Percentiles rank a stretch among this genome's conserved stretches.
phyloP scores from a whole-genome alignment of 2,888 invertebrate species.

The Dryobota labecula region DNA sequence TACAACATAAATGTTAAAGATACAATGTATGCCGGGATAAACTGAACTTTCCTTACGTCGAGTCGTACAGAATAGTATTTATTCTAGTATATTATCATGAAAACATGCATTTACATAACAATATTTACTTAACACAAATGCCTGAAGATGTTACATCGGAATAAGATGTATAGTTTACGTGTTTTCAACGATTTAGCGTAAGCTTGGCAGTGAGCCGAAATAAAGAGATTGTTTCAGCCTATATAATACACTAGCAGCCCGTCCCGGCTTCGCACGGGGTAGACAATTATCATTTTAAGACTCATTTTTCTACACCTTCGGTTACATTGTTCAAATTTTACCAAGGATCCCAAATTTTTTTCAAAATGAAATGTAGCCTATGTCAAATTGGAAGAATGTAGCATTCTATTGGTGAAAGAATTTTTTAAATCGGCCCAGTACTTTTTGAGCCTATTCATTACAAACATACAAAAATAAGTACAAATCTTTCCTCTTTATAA shows the following conservation, averaged over 20 bases:
- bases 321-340: too few species aligned
- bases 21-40: not conserved
- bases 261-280: too few species aligned
- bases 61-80: not conserved
- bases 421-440: too few species aligned
- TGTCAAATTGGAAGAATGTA: too few species aligned
- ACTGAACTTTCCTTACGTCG: not conserved
- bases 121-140: conserved; percentile 18
- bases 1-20: not conserved
- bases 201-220: conserved; percentile 53
- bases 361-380: too few species aligned
- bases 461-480: too few species aligned
- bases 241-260: conserved; percentile 14
- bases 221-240: conserved; percentile 8
- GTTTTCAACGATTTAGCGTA: conserved; percentile 8
- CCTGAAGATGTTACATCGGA: not conserved
- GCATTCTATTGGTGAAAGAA: too few species aligned
- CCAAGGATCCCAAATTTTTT: too few species aligned
- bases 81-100: not conserved
- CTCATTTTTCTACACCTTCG: too few species aligned
- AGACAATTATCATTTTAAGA: too few species aligned
- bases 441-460: too few species aligned
- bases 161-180: conserved; percentile 27
- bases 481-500: too few species aligned
- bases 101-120: not conserved